Evolutionary conservation across 2,888 invertebrate genomes (phyloP).

Genomic region (Caradrina clavipalpis): DNA sequence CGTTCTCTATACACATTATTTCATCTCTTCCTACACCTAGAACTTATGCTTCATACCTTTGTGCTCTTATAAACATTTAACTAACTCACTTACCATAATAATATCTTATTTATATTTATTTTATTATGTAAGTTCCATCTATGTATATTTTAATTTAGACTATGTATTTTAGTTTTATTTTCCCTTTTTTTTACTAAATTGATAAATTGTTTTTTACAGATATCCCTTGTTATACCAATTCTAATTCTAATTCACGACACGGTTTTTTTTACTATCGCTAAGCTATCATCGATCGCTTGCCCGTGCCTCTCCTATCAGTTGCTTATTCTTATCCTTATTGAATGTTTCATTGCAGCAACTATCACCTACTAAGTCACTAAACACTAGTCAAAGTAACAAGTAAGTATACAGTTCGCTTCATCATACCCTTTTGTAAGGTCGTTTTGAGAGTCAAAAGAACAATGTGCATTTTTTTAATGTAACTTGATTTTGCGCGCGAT

Average conservation of each 20-base stretch:
- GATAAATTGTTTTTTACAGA: slow-evolving; percentile 60
- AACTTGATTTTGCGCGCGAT: too few relatives aligned
- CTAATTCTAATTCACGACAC: slow-evolving; percentile 47
- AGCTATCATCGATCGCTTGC: slow-evolving; percentile 73
- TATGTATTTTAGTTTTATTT: slow-evolving; percentile 17
- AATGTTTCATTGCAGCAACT: slow-evolving; percentile 90
- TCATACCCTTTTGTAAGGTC: slow-evolving; percentile 54
- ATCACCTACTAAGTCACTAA: slow-evolving; percentile 90
- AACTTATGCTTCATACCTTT: slow-evolving; percentile 23
- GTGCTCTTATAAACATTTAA: slow-evolving; percentile 28
- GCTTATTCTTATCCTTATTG: slow-evolving; percentile 85
- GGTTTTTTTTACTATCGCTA: slow-evolving; percentile 57
- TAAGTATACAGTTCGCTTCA: slow-evolving; percentile 80
- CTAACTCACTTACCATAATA: slow-evolving; percentile 10
- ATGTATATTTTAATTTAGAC: slow-evolving; percentile 21
- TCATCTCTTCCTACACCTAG: slow-evolving; percentile 15
- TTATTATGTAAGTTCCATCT: slow-evolving; percentile 33
- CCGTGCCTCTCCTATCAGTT: slow-evolving; percentile 75
- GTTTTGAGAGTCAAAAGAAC: slow-evolving; percentile 21
- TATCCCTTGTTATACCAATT: slow-evolving; percentile 45
- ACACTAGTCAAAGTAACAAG: slow-evolving; percentile 86
- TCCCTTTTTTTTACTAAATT: slow-evolving; percentile 39
- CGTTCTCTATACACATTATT: slow-evolving; percentile 23
- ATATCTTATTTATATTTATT: slow-evolving; percentile 26
- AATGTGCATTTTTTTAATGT: too few relatives aligned